Percentiles rank a stretch among this genome's conserved stretches.
Conservation (phyloP, 2,888 invertebrate species). For the Criorhina ranunculi region DNA sequence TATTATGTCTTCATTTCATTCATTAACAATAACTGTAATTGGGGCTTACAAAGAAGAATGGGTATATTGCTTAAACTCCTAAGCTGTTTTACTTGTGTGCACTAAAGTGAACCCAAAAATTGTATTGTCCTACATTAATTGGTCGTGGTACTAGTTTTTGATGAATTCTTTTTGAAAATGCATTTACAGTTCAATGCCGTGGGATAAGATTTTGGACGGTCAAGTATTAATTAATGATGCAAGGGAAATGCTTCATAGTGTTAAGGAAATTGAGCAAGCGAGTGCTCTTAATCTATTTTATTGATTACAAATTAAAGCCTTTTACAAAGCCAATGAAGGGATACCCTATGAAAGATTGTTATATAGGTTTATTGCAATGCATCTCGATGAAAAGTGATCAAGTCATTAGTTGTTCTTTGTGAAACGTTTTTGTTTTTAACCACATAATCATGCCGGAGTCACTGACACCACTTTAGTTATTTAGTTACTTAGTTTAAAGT, state of each 20-base stretch:
- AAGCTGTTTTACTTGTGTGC: conserved; percentile 14
- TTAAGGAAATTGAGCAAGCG: too few species aligned
- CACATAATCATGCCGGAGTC: too few species aligned
- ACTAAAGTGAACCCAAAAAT: conserved; percentile 18
- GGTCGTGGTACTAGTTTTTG: background rate
- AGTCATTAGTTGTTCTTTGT: too few species aligned
- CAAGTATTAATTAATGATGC: background rate
- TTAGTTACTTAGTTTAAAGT: too few species aligned
- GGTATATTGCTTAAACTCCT: conserved; percentile 6
- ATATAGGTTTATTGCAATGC: too few species aligned
- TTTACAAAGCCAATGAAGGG: too few species aligned
- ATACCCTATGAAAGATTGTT: too few species aligned
- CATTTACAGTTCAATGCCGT: background rate
- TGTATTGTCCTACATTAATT: conserved; percentile 6
- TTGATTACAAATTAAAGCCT: too few species aligned
- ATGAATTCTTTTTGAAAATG: conserved; percentile 1
- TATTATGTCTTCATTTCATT: conserved; percentile 28
- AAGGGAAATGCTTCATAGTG: background rate
- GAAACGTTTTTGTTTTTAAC: too few species aligned
- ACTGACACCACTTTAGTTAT: too few species aligned
- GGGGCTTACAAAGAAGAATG: background rate
- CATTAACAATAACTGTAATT: conserved; percentile 5
- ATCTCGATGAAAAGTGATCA: too few species aligned
- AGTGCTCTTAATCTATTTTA: too few species aligned
- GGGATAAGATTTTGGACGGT: background rate